These are phyloP conservation scores for Leiothrix lutea DNA, from an alignment of 2,113 vertebrate species.

Conservation along the genomic window DNA sequence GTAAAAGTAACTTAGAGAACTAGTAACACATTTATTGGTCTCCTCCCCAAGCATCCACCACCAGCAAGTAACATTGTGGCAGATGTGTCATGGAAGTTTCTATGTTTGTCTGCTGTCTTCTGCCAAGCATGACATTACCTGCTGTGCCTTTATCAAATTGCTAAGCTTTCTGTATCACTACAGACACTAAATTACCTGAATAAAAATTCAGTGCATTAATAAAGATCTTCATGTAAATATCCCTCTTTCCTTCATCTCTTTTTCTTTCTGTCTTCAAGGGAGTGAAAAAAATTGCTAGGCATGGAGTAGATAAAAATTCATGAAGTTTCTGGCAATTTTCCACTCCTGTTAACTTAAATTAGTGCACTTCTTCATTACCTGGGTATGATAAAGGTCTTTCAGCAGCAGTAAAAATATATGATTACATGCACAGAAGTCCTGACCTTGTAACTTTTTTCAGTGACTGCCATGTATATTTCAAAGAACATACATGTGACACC, in stretches of 20 bases:
- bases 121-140: neutral
- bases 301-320: neutral
- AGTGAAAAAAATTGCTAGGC: neutral
- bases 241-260: neutral
- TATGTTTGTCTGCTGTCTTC: neutral
- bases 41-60: neutral
- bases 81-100: neutral
- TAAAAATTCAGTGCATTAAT: neutral
- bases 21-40: neutral
- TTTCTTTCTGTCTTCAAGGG: neutral
- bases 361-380: neutral
- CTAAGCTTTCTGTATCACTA: neutral
- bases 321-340: neutral
- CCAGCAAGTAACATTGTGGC: neutral
- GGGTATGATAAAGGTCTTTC: neutral
- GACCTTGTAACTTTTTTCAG: neutral
- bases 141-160: neutral
- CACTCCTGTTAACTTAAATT: neutral
- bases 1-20: neutral
- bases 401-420: neutral
- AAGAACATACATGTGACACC: neutral
- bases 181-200: neutral
- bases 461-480: neutral
- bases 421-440: neutral
- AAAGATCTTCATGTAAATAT: neutral